Conservation (phyloP, 2,797 vertebrate species). For the Heteromormyrus szaboi region DNA sequence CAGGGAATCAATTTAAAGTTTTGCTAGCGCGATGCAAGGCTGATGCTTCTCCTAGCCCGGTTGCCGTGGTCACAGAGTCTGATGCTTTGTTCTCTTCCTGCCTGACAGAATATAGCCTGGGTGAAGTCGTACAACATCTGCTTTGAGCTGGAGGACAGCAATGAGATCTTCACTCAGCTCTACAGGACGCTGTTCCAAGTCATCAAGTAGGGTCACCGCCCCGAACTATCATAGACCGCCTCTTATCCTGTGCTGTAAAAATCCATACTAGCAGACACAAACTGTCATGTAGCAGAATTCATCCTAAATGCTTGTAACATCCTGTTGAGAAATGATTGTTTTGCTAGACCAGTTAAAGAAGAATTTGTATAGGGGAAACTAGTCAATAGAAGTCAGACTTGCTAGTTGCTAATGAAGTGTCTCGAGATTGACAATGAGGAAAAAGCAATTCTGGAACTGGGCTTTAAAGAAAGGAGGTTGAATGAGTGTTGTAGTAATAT, state of each 20-base stretch:
- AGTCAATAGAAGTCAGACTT: not conserved
- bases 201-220: constrained; percentile 83
- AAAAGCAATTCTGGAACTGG: not conserved
- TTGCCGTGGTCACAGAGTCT: not conserved
- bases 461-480: not conserved
- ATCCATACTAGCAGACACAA: not conserved
- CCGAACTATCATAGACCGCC: not conserved
- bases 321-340: not conserved
- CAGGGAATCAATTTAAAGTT: not conserved
- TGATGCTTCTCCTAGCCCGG: not conserved
- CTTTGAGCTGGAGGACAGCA: constrained; percentile 96
- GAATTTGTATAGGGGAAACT: not conserved
- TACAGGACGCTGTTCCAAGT: constrained; percentile 96
- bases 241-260: not conserved
- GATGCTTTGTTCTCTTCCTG: not conserved
- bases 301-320: not conserved
- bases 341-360: not conserved
- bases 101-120: constrained; percentile 90
- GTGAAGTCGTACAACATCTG: constrained; percentile 99
- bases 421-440: not conserved
- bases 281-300: not conserved
- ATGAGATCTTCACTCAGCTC: constrained; percentile 96
- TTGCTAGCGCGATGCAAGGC: not conserved
- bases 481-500: not conserved
- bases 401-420: not conserved